Evolutionary conservation across 2,797 vertebrate genomes (phyloP), one percentile per base, ranked within the genome.

Genomic region (Hypotaenidia okinawae): DNA sequence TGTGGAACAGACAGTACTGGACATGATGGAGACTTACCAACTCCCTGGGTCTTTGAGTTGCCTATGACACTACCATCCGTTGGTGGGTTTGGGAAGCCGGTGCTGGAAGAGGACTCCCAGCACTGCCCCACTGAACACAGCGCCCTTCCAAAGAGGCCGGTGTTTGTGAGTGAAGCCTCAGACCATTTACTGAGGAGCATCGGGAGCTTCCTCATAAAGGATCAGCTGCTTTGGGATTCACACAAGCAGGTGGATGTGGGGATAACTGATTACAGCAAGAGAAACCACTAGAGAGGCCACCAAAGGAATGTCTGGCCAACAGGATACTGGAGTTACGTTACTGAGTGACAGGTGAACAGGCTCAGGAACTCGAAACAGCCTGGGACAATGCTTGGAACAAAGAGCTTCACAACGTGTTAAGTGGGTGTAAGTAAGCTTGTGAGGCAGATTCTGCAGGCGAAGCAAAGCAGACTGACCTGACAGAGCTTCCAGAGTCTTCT

Each of bases 1-100:
- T 9, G 27, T n/a, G 3, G 7, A 55, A 47, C 73, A 84, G 32
- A 41, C 41, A 41, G 41, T 32, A 35, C 18, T 16, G 19, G 67
- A 47, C 27, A 47, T 0, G 0, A 3, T 28, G 25, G 27, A 69
- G 19, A 51, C 55, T 41, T 51, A 45, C 19, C 45, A 19, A 10
- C 45, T 45, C 45, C 45, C 45, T 45, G 0, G 1, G 39, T 33
- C 15, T 90, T 16, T 21, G 37, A 47, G 32, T 8, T 24, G 49
- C 47, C n/a, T 15, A 0, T 0, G 0, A 6, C n/a, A 12, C 11
- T 45, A 41, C 23, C 6, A 27, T 14, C 0, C 0, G 7, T 2
- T 0, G 1, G 12, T 3, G 6, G 11, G 5, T 66, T 79, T 61
- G 22, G 32, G 45, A 64, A 28, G 32, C 16, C 63, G 30, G 49